Base-by-base conservation (phyloP, 2,113 vertebrate species). In the Ceyx cyanopectus region DNA sequence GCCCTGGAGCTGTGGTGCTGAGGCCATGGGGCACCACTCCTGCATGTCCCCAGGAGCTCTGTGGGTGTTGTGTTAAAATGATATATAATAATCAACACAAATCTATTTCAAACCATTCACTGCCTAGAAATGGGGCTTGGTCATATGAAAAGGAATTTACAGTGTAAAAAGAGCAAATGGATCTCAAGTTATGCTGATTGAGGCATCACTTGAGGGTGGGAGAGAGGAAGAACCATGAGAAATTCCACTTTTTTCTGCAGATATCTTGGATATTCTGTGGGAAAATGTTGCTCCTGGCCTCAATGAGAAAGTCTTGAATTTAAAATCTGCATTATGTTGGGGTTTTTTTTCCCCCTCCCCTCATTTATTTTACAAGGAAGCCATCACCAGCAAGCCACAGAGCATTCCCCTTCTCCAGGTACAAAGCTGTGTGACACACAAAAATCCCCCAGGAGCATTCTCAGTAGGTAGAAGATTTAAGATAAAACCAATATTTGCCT, bases 401-500 rank as follows among this genome's bases (percentile, higher is more conserved):
- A 81, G 10, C 32, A 29, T 43, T 92, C 81, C 20, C 84, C 75
- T 65, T 48, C 45, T 70, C 2, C 6, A 53, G 69, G 26, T 79
- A 27, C 45, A 73, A 83, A 94, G 67, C 51, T 95, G 88, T 70
- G 63, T 81, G 84, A 43, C 45, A 77, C 56, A 77, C 56, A 90
- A 88, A 88, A 93, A 90, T 90, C 27, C 45, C 58, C 48, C 81
- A 41, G 81, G 93, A 91, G 41, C 77, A 69, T 91, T 94, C 43
- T 50, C 56, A 78, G 48, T 61, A 90, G 81, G 53, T 30, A 67
- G 32, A 92, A 95, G 94, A 95, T 92, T 92, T 73, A 90, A 93
- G 95, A 94, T 95, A 50, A 93, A 94, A 93, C 45, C 45, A 46
- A 60, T 17, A 60, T 17, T 87, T 89, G 51, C 56, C 73, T 93